Evolutionary conservation across 2,797 vertebrate genomes (phyloP).

Genomic region (Babyrousa celebensis): DNA sequence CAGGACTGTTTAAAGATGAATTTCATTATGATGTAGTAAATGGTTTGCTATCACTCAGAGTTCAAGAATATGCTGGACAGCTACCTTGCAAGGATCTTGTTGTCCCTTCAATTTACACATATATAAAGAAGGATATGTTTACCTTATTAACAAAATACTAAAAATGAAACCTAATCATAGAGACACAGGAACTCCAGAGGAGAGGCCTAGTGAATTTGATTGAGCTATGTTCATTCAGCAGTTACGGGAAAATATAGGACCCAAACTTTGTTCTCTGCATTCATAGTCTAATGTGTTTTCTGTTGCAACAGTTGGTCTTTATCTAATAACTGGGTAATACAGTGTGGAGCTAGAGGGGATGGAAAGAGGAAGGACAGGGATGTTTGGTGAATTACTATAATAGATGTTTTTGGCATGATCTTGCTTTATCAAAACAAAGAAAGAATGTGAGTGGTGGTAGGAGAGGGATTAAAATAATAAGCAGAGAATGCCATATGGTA

Average conservation of each 20-base stretch:
- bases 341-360: neutral
- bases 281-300: neutral
- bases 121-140: neutral
- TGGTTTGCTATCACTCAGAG: neutral
- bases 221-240: neutral
- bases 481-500: conserved; percentile 5
- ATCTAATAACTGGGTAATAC: neutral
- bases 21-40: neutral
- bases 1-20: neutral
- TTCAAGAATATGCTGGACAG: conserved; percentile 24
- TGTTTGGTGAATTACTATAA: conserved; percentile 57
- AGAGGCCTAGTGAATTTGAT: neutral
- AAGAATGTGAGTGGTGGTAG: conserved; percentile 61
- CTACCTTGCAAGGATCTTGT: conserved; percentile 36
- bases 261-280: conserved; percentile 17
- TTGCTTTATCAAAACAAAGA: conserved; percentile 73
- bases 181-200: neutral
- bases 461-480: conserved; percentile 72
- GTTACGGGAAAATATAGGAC: neutral
- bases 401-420: conserved; percentile 36
- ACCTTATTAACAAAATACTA: conserved; percentile 19
- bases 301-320: neutral
- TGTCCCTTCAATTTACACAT: neutral
- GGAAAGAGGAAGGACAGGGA: conserved; percentile 45
- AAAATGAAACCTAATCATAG: neutral